Base-by-base conservation (phyloP, 2,113 vertebrate genomes). In the Zosterops lateralis region DNA sequence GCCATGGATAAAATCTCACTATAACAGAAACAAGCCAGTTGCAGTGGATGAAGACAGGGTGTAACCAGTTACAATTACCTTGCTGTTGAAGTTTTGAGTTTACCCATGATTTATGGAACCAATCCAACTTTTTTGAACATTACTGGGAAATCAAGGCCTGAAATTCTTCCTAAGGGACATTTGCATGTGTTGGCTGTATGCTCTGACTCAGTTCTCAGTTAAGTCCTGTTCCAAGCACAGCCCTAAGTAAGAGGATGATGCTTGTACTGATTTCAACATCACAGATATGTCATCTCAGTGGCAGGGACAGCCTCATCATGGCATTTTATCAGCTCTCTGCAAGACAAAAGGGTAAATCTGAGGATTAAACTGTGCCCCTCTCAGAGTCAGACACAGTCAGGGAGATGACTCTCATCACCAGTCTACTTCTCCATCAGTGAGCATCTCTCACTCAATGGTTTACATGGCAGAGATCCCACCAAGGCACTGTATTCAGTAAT, bases 201-300 rank as follows among this genome's bases (percentile, higher is more conserved):
- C 76, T 81, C 79, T 96, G 96, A 96, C 76, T 90, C 92, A 93
- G 56, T 29, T 76, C 56, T 73, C 44, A 81, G 57, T 40, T 64
- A 12, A 62, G 24, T 31, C 54, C 73, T 66, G 67, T 90, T 80
- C 61, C 76, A 67, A 88, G 47, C 29, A 70, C 60, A 80, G 7
- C 47, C 47, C 62, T 38, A 15, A 38, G 31, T 36, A 15, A 38
- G 36, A 81, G 56, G n/a, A 66, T 36, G 68, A 84, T 60, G 47
- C 54, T 75, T 40, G 40, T n/a, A 44, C 51, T 71, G 80, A 81
- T 93, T 96, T 88, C 92, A 78, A 51, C 90, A 96, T 31, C 75
- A 58, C 56, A 95, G 47, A 34, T n/a, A 34, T 38, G 32, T 50
- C 50, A 48, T 17, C 66, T 68, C 44, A 54, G 42, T 3, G 50